Base-by-base conservation (phyloP, 1,140 invertebrate species). In the Luehdorfia chinensis region DNA sequence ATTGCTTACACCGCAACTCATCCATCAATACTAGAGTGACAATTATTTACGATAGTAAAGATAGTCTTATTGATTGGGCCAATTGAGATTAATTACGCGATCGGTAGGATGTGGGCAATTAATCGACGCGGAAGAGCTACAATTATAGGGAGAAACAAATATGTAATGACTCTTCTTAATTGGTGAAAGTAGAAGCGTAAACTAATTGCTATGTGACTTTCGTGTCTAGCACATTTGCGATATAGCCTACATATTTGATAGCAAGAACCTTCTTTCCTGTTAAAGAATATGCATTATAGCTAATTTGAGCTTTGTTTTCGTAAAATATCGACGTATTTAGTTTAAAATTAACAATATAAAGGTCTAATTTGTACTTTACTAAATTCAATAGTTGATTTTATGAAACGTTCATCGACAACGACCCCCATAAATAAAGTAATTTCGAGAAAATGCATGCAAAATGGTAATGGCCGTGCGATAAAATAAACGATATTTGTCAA, bases 91-190 rank as follows among this genome's bases (percentile, higher is more conserved):
- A 54, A 49, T 45, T 44, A 55, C 46, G 58, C 55, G 52, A 77
- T 68, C 56, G 59, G 50, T 54, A 75, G 73, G 77, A 81, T 78
- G 68, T 66, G 32, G 55, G 56, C 77, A 72, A 78, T 81, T 75
- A 76, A 60, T 53, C 34, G 30, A 71, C 56, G 47, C 72, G 70
- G 70, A 83, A 79, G 66, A 66, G 39, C 50, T 55, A 64, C 62
- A 73, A 75, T 75, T 77, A 64, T 64, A 64, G 54, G 59, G 59
- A 59, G 66, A 72, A 75, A 66, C 64, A 55, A 55, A 53, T 47
- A 55, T 53, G 37, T 67, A 63, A 66, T 62, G 18, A 59, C 25
- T 56, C 45, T 34, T 25, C 52, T 28, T 43, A 55, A 46, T 27
- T 34, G 62, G 74, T 65, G 67, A 75, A 77, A 79, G 62, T 61